Evolutionary conservation across 1,140 invertebrate genomes (phyloP).

Genomic region (Atopsyche davidsoni): DNA sequence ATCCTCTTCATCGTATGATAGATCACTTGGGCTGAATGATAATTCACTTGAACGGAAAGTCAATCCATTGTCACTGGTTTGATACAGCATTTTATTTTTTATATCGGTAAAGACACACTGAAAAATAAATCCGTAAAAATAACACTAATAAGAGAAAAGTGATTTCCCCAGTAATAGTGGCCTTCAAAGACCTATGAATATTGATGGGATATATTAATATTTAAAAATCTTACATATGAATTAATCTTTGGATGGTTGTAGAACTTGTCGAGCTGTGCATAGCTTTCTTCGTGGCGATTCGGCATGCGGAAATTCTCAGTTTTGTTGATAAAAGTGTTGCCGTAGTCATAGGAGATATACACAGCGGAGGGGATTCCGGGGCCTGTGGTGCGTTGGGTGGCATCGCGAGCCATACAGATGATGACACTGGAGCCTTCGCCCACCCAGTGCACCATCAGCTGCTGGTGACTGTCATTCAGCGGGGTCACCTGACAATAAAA

Average conservation of each 20-base stretch:
- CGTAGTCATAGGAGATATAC: conserved; percentile 83
- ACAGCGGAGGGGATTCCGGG: conserved; percentile 57
- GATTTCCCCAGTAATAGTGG: not conserved
- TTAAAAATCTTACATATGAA: conserved; percentile 19
- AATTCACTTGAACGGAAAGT: conserved; percentile 56
- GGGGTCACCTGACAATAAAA: conserved; percentile 53
- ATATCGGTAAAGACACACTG: conserved; percentile 83
- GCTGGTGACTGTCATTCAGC: conserved; percentile 79
- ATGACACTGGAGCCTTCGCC: conserved; percentile 79
- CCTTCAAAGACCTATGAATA: not conserved
- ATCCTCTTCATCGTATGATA: conserved; percentile 66
- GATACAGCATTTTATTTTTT: conserved; percentile 68
- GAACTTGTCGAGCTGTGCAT: conserved; percentile 74
- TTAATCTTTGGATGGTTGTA: conserved; percentile 68
- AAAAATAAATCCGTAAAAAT: conserved; percentile 32
- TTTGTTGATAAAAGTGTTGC: conserved; percentile 69
- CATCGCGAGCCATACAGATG: conserved; percentile 75
- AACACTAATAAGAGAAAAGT: not conserved
- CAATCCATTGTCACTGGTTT: conserved; percentile 66
- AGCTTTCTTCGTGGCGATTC: conserved; percentile 44
- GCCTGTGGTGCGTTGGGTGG: conserved; percentile 43
- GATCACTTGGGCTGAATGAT: conserved; percentile 67
- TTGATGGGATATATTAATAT: not conserved
- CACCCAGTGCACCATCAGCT: conserved; percentile 86
- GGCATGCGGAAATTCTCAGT: conserved; percentile 59